Evolutionary conservation across 2,888 invertebrate genomes (phyloP).

Genomic region (Ganaspis brasiliensis): DNA sequence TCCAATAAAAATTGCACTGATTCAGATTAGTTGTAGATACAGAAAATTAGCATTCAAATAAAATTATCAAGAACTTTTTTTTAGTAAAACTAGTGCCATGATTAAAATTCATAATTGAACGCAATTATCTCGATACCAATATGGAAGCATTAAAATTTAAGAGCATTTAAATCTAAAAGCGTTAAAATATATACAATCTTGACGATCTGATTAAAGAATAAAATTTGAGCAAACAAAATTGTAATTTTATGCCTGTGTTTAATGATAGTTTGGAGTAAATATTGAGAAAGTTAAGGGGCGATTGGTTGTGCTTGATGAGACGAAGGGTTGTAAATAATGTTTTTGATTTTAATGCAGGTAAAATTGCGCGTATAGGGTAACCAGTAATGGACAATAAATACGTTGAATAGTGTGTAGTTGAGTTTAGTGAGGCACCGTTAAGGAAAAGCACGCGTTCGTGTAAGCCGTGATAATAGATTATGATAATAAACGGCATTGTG

Average conservation of each 20-base stretch:
- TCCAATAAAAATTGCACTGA: too few species aligned
- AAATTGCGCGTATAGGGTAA: slow-evolving; percentile 34
- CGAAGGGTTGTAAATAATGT: slow-evolving; percentile 15
- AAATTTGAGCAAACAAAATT: background rate
- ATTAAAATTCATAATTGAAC: too few species aligned
- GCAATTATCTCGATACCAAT: too few species aligned
- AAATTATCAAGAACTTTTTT: too few species aligned
- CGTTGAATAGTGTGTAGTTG: slow-evolving; percentile 21
- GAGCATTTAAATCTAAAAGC: too few species aligned
- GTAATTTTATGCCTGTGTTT: background rate
- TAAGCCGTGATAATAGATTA: slow-evolving; percentile 77
- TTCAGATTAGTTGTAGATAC: too few species aligned
- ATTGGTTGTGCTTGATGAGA: slow-evolving; percentile 4
- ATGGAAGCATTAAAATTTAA: too few species aligned
- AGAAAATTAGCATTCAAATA: too few species aligned
- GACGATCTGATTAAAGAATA: too few species aligned
- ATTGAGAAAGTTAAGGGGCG: background rate
- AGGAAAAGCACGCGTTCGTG: slow-evolving; percentile 61
- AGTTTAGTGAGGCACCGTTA: slow-evolving; percentile 32
- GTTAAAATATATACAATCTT: too few species aligned
- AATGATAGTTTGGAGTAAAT: slow-evolving; percentile 19
- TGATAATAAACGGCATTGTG: slow-evolving; percentile 77
- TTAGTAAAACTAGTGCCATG: too few species aligned
- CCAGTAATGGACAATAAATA: slow-evolving; percentile 37
- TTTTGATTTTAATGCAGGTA: slow-evolving; percentile 27